Evolutionary conservation across 2,888 invertebrate genomes (phyloP), one percentile per base, ranked within the genome.

Genomic region (Dasysyrphus tricinctus): DNA sequence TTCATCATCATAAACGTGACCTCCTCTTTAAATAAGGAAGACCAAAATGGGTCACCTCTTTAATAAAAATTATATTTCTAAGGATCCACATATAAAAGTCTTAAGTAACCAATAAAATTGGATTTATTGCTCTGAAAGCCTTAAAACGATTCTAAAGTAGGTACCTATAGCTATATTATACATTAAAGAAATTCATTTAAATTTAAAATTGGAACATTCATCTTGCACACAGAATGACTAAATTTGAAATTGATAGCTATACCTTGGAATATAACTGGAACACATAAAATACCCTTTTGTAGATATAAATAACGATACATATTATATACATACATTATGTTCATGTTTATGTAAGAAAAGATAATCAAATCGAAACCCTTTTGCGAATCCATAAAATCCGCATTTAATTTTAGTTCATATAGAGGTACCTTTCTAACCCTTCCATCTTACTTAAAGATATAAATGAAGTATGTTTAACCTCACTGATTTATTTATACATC

Each of bases 361-460:
- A 16, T 57, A 47, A 69, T 76, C 49, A 76, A 69, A 76, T 69
- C 49, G 6, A 49, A 76, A 76, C 56, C 32, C 39, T 51, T 24
- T 39, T 29, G 19, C 14, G 42, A 49, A 49, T 49, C 37, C 34
- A 32, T 49, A 39, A 19, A 49, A 69, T 47, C 39, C 57, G 32
- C 67, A 57, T 44, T 65, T 56, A 44, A 75, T 56, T 56, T 47
- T 16, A 16, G 8, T 47, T 24, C 47, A 7, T 16, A 16, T 6
- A n/a, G 11, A 8, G 8, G 8, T 34, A 7, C 32, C 32, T 32
- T 6, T 9, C 6, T 39, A 42, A 42, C 42, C 42, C 42, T 42
- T 14, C 14, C 2, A 5, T 42, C 3, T 5, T 42, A 39, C 39
- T 14, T 42, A 42, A n/a, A 16, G n/a, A 16, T 8, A 75, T 57